phyloP scores from a whole-genome alignment of 2,888 invertebrate genomes.

The Beris morrisii region DNA sequence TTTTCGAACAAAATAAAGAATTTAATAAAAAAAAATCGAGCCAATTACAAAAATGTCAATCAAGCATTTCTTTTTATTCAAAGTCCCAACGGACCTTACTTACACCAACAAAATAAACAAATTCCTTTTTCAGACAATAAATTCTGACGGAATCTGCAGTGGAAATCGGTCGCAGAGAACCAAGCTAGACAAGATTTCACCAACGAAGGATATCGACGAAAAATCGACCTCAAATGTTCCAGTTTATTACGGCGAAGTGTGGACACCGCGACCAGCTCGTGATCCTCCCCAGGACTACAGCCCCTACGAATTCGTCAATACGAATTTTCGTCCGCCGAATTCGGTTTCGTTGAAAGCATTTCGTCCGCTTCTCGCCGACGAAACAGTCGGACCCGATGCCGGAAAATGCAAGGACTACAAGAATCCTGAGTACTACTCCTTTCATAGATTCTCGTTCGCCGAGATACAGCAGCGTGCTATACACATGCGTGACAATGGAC shows the following conservation, averaged over 20 bases:
- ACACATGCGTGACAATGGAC: slow-evolving; percentile 36
- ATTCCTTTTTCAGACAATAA: too few species aligned
- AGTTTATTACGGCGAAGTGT: neutral
- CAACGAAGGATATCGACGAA: neutral
- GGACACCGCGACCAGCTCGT: slow-evolving; percentile 5
- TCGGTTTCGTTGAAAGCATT: slow-evolving; percentile 17
- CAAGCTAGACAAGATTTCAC: too few species aligned
- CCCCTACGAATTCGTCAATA: slow-evolving; percentile 9
- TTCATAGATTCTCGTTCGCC: slow-evolving; percentile 4
- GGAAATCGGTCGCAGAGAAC: too few species aligned
- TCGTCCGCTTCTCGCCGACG: slow-evolving; percentile 11
- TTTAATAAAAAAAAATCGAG: too few species aligned
- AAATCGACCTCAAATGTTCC: neutral
- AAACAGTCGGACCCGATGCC: slow-evolving; percentile 21
- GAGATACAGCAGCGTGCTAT: slow-evolving; percentile 46
- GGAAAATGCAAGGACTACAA: slow-evolving; percentile 20
- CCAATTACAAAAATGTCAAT: too few species aligned
- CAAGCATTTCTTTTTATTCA: too few species aligned
- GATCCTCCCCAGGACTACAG: slow-evolving; percentile 28
- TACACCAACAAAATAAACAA: too few species aligned
- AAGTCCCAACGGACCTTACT: too few species aligned
- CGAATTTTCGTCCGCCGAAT: slow-evolving; percentile 15
- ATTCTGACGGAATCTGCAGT: too few species aligned
- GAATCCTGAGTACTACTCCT: slow-evolving; percentile 30
- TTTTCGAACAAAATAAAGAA: too few species aligned